Base-by-base conservation (phyloP, 2,888 invertebrate species). In the Sminthurinus aureus region DNA sequence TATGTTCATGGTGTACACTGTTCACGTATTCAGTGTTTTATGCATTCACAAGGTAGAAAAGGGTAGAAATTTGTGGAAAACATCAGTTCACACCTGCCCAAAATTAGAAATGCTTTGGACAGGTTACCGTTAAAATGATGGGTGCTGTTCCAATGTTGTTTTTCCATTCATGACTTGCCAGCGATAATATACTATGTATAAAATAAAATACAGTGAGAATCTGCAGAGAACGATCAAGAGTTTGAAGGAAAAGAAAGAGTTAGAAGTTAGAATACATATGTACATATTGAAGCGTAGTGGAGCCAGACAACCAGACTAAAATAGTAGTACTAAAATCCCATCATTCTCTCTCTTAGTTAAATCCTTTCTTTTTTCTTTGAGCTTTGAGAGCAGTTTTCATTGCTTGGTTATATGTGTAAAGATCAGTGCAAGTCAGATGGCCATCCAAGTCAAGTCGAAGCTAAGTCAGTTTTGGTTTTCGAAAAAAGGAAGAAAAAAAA, bases 31-130 rank as follows among this genome's bases (percentile, higher is more conserved):
- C 38, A 38, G 38, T 38, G 38, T 38, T 38, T 38, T 38, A 38
- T 38, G 6, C 38, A 38, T 38, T 38, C 38, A 67, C 9, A 67
- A 11, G 22, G n/a, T n/a, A 67, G 67, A 20, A 20, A 20, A 20
- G 66, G 15, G 66, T 22, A n/a, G 76, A 51, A 71, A 20, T 58
- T 52, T 26, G 24, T 83, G 83, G 78, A 79, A 26, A 83, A 64
- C 66, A 74, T 83, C 83, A 15, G 26, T 67, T 83, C 83, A 79
- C 83, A 83, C 83, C 83, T 79, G 79, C 83, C 83, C 79, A 83
- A 83, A 83, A 78, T 83, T 83, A 83, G 83, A 79, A 79, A 75
- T 51, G 20, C 50, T 75, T 75, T 51, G 75, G 75, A 75, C 75
- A 75, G 75, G 75, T 75, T 75, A 26, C 13, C 8, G 71, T 22